Conservation (phyloP, 2,888 invertebrate species). For the Lampropteryx suffumata region DNA sequence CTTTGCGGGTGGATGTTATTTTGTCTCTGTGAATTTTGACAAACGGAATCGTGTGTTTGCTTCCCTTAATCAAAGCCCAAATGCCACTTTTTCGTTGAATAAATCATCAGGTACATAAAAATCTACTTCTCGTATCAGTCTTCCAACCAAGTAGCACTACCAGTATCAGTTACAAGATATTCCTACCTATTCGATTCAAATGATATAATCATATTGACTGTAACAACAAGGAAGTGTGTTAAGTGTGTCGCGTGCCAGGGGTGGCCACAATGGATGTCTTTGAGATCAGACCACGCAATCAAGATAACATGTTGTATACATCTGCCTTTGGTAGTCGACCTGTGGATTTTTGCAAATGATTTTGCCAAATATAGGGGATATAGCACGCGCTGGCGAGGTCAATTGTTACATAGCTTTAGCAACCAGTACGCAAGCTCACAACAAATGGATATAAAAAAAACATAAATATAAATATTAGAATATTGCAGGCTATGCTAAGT, state of each 20-base stretch:
- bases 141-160: background rate
- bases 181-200: slow-evolving; percentile 1
- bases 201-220: slow-evolving; percentile 15
- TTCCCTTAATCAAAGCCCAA: too few species aligned
- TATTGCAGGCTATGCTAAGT: too few species aligned
- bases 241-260: slow-evolving; percentile 69
- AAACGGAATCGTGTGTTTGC: too few species aligned
- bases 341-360: slow-evolving; percentile 17
- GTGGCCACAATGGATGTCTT: slow-evolving; percentile 70
- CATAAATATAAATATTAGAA: too few species aligned
- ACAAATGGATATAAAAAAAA: too few species aligned
- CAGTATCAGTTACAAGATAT: slow-evolving; percentile 1
- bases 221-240: slow-evolving; percentile 70
- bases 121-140: too few species aligned
- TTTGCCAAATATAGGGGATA: background rate
- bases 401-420: background rate
- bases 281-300: slow-evolving; percentile 65
- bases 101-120: too few species aligned
- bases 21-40: too few species aligned
- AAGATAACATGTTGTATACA: slow-evolving; percentile 73
- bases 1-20: too few species aligned
- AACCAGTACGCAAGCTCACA: too few species aligned
- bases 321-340: slow-evolving; percentile 70
- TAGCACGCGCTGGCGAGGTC: slow-evolving; percentile 2
- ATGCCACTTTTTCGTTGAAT: too few species aligned